Evolutionary conservation across 2,113 vertebrate species (phyloP).

Genomic region (Lampris megalopsis): DNA sequence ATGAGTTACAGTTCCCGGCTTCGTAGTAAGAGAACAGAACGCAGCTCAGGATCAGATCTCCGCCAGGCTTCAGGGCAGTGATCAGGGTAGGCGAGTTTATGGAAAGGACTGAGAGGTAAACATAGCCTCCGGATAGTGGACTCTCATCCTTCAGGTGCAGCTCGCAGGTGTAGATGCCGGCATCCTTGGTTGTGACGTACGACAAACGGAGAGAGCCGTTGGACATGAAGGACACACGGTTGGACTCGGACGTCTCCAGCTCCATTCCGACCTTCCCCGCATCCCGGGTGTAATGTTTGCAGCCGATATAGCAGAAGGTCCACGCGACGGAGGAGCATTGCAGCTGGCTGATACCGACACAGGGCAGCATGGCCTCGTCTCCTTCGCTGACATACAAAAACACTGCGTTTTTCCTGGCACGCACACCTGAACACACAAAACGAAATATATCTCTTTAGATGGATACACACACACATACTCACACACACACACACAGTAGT

Average conservation of each 20-base stretch:
- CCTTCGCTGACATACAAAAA: slow-evolving; percentile 44
- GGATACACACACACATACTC: too few species aligned
- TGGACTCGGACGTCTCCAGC: slow-evolving; percentile 4
- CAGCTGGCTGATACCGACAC: not conserved
- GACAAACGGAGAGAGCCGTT: slow-evolving; percentile 48
- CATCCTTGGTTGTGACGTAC: slow-evolving; percentile 12
- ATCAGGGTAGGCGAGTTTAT: not conserved
- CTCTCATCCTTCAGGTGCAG: not conserved
- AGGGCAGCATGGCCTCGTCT: slow-evolving; percentile 7
- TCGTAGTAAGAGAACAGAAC: slow-evolving; percentile 52
- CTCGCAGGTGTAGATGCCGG: slow-evolving; percentile 47
- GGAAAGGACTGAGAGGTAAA: slow-evolving; percentile 58
- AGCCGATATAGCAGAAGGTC: slow-evolving; percentile 41
- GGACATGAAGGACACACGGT: slow-evolving; percentile 10
- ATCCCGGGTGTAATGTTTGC: not conserved
- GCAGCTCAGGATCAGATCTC: slow-evolving; percentile 40
- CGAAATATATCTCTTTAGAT: too few species aligned
- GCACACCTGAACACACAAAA: slow-evolving; percentile 23
- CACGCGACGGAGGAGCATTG: slow-evolving; percentile 47
- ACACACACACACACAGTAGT: too few species aligned
- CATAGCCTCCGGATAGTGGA: not conserved
- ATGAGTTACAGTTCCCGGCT: slow-evolving; percentile 15
- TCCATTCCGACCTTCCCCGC: slow-evolving; percentile 1
- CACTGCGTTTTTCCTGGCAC: not conserved
- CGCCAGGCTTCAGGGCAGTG: slow-evolving; percentile 38